Percentiles rank a stretch among this genome's conserved stretches.
phyloP scores from a whole-genome alignment of 2,888 invertebrate genomes.

The Dermolepida albohirtum region DNA sequence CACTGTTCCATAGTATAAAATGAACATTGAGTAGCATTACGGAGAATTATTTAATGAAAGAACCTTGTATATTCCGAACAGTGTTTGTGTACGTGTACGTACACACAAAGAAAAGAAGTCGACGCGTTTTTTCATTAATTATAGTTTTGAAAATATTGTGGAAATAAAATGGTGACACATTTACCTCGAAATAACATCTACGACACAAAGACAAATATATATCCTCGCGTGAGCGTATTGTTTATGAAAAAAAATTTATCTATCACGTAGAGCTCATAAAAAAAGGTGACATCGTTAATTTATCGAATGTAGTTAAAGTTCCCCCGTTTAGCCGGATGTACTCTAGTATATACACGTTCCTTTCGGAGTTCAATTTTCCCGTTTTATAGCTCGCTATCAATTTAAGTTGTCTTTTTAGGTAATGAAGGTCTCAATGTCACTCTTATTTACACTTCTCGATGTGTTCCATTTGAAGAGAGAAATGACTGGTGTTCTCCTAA shows the following conservation, averaged over 20 bases:
- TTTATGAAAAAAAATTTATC: constrained; percentile 28
- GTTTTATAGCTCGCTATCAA: constrained; percentile 15
- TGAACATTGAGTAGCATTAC: no score
- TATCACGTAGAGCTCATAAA: constrained; percentile 25
- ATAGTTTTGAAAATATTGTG: constrained; percentile 1
- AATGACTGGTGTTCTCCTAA: not conserved
- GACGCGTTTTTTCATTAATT: constrained; percentile 4
- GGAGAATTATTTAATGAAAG: no score
- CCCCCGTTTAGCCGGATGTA: not conserved
- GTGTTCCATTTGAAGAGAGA: not conserved
- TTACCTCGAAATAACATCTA: not conserved
- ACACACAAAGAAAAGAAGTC: no score
- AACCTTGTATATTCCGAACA: no score
- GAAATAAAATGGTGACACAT: constrained; percentile 9
- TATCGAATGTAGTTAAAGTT: constrained; percentile 20
- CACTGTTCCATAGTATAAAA: no score
- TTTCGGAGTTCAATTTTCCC: constrained; percentile 22
- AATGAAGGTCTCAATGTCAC: constrained; percentile 3
- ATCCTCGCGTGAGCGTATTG: constrained; percentile 5
- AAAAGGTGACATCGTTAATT: constrained; percentile 18
- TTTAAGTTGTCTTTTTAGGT: constrained; percentile 23
- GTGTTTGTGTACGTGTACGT: no score
- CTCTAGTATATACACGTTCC: not conserved
- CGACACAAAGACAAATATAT: constrained; percentile 3
- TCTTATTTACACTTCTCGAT: constrained; percentile 3